phyloP scores from a whole-genome alignment of 2,113 vertebrate genomes.

The Nymphicus hollandicus region DNA sequence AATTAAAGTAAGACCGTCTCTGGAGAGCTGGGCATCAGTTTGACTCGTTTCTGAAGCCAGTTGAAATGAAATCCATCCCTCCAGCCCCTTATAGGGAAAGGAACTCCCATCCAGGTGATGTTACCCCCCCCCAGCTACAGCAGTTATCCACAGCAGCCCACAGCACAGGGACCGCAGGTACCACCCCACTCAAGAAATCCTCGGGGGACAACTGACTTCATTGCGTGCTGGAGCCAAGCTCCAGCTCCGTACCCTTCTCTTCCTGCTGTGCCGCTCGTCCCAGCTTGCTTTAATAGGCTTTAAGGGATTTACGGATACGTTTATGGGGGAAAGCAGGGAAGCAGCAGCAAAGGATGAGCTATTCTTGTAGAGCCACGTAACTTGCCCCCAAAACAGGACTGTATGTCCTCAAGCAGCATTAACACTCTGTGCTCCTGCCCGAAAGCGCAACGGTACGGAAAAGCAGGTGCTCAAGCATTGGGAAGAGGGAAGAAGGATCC shows the following conservation, averaged over 20 bases:
- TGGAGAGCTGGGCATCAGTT: background rate
- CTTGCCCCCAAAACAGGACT: background rate
- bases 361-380: background rate
- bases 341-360: background rate
- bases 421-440: background rate
- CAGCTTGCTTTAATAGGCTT: background rate
- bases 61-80: background rate
- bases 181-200: background rate
- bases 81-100: background rate
- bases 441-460: rapidly evolving
- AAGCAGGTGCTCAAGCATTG: rapidly evolving
- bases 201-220: rapidly evolving
- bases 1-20: background rate
- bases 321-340: background rate
- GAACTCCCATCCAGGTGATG: background rate
- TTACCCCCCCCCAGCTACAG: background rate
- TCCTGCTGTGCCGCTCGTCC: rapidly evolving
- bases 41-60: background rate
- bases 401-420: background rate
- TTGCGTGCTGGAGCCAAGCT: background rate
- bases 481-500: background rate
- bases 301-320: background rate
- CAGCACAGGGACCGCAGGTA: rapidly evolving
- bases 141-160: background rate
- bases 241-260: background rate